Evolutionary conservation across 2,113 vertebrate genomes (phyloP).

Genomic region (Tetraodon nigroviridis): DNA sequence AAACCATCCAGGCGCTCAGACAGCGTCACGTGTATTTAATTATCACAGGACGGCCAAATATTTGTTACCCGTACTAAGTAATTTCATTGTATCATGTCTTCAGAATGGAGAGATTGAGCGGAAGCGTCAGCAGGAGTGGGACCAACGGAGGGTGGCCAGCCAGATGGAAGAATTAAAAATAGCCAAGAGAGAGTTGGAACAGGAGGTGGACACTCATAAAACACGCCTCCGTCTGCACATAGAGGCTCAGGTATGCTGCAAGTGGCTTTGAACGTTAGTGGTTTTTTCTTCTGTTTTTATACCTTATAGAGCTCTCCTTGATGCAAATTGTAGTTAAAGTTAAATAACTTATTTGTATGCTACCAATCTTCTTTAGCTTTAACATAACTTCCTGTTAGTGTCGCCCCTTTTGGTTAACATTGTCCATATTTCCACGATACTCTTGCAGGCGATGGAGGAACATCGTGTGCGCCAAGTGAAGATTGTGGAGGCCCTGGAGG

Average conservation of each 20-base stretch:
- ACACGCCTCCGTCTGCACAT: slow-evolving; percentile 83
- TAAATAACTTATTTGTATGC: no score
- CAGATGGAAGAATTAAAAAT: slow-evolving; percentile 84
- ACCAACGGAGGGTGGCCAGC: slow-evolving; percentile 74
- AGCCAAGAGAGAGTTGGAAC: slow-evolving; percentile 81
- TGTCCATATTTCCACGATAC: slow-evolving; percentile 30
- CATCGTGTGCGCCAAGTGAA: slow-evolving; percentile 81
- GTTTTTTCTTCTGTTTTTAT: not conserved
- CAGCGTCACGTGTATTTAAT: not conserved
- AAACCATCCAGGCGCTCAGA: no score
- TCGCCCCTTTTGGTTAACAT: slow-evolving; percentile 17
- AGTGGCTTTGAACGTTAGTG: not conserved
- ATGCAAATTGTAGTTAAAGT: not conserved
- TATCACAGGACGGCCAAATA: not conserved
- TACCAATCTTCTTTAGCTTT: no score
- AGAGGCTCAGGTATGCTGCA: slow-evolving; percentile 79
- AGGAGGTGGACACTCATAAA: slow-evolving; percentile 79
- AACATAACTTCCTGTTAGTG: not conserved
- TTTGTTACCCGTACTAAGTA: not conserved
- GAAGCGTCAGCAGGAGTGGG: slow-evolving; percentile 79
- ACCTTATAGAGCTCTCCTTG: not conserved
- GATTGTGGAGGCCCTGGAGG: slow-evolving; percentile 90
- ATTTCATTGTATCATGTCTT: slow-evolving; percentile 6
- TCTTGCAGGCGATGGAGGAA: slow-evolving; percentile 83
- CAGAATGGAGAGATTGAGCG: slow-evolving; percentile 81